Percentiles rank a stretch among this genome's conserved stretches.
These are phyloP conservation scores for Chalcosyrphus nemorum DNA, from an alignment of 2,888 invertebrate species.

Conservation along the genomic window DNA sequence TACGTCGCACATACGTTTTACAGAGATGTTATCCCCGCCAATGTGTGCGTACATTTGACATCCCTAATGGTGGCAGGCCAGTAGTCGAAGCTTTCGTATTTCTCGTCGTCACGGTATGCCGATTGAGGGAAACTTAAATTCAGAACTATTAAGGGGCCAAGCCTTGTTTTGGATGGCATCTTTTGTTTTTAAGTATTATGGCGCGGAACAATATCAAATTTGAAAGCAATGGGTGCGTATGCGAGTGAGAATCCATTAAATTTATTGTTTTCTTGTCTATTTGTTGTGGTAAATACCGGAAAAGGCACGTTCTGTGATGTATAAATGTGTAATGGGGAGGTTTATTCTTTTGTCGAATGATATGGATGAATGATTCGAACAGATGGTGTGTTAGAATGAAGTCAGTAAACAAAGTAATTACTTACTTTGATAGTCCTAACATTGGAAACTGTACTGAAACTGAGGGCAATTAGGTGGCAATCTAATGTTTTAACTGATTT, in stretches of 20 bases:
- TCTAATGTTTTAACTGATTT: too few relatives aligned
- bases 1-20: slow-evolving; percentile 1
- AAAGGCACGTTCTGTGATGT: slow-evolving; percentile 32
- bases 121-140: slow-evolving; percentile 40
- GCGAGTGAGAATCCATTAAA: slow-evolving; percentile 16
- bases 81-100: not conserved
- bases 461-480: too few relatives aligned
- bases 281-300: slow-evolving; percentile 40
- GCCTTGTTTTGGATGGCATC: slow-evolving; percentile 32
- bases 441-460: too few relatives aligned
- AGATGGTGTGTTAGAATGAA: not conserved
- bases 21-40: slow-evolving; percentile 6
- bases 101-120: slow-evolving; percentile 30
- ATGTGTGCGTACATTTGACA: too few relatives aligned
- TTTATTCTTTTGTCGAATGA: too few relatives aligned
- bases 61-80: not conserved
- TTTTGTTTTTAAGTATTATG: slow-evolving; percentile 2
- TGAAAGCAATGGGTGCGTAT: slow-evolving; percentile 13
- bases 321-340: not conserved
- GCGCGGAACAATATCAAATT: slow-evolving; percentile 32
- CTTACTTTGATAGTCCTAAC: too few relatives aligned
- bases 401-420: not conserved
- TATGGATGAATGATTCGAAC: not conserved
- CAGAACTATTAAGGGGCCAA: slow-evolving; percentile 38
- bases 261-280: slow-evolving; percentile 1